Percentiles rank a stretch among this genome's conserved stretches.
Evolutionary conservation across 2,888 invertebrate genomes (phyloP).

Genomic region (Cerastis rubricosa): DNA sequence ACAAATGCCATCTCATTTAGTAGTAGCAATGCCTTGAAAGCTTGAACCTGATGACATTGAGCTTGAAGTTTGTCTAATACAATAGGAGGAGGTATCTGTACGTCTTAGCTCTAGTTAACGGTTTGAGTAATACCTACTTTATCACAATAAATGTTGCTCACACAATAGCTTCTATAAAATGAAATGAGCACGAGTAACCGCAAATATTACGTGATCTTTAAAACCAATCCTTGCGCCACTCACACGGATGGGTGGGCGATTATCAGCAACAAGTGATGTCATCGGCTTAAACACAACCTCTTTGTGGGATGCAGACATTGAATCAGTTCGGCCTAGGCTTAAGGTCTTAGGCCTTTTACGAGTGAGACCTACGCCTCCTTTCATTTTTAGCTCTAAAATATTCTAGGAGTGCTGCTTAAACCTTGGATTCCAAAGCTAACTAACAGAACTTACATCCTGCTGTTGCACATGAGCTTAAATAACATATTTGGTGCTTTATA

Average conservation of each 20-base stretch:
- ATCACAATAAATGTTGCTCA: constrained; percentile 12
- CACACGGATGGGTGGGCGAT: constrained; percentile 62
- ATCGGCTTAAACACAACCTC: constrained; percentile 47
- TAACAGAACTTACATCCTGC: not conserved
- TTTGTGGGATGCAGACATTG: constrained; percentile 48
- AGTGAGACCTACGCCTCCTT: constrained; percentile 47
- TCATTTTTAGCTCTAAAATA: constrained; percentile 15
- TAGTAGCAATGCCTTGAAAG: constrained; percentile 11
- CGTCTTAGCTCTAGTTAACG: not conserved
- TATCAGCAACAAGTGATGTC: constrained; percentile 64
- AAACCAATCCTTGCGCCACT: constrained; percentile 42
- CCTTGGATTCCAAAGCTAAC: constrained; percentile 6
- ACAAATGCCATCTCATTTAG: too few species aligned
- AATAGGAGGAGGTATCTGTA: not conserved
- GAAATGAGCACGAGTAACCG: constrained; percentile 26
- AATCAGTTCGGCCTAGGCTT: constrained; percentile 44
- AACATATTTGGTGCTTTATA: not conserved
- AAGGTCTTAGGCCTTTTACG: constrained; percentile 48
- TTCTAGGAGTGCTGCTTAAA: not conserved
- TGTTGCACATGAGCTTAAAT: not conserved
- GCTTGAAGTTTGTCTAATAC: not conserved
- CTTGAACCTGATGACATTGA: constrained; percentile 17
- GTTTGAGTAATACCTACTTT: constrained; percentile 16
- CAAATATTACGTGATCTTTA: constrained; percentile 62
- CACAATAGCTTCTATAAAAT: constrained; percentile 27